Evolutionary conservation across 35 echinoderm and acorn worm species (phyloP).

Genomic region (Ptychodera flava): DNA sequence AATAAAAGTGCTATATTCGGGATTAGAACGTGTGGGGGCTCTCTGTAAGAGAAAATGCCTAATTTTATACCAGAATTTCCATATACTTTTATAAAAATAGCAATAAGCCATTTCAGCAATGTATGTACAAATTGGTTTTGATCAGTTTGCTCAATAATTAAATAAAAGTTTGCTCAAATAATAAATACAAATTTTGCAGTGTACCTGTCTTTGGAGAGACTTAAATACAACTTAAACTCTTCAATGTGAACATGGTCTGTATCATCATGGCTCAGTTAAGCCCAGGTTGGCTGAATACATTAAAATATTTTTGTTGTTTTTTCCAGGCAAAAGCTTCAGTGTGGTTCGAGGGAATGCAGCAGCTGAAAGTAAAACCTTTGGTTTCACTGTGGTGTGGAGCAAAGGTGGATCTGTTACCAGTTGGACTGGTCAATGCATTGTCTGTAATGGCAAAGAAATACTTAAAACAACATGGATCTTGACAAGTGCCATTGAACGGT

Average conservation of each 20-base stretch:
- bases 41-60: too few relatives aligned
- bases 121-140: too few relatives aligned
- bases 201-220: not conserved
- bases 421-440: slow-evolving; percentile 27
- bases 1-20: too few relatives aligned
- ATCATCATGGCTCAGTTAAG: too few relatives aligned
- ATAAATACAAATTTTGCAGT: not conserved
- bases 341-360: slow-evolving; percentile 7
- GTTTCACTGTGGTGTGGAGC: slow-evolving; percentile 19
- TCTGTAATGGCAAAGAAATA: slow-evolving; percentile 16
- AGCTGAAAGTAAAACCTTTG: not conserved
- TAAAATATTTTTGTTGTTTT: not conserved
- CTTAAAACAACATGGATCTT: slow-evolving; percentile 28
- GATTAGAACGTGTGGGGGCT: too few relatives aligned
- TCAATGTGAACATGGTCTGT: not conserved
- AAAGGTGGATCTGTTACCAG: slow-evolving; percentile 21
- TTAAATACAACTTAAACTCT: not conserved
- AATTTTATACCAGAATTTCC: too few relatives aligned
- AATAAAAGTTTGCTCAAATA: not conserved
- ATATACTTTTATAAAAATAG: too few relatives aligned
- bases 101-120: too few relatives aligned
- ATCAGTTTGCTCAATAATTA: too few relatives aligned
- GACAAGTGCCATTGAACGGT: not conserved
- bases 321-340: not conserved
- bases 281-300: not conserved